These are phyloP conservation scores for Drosophila athabasca DNA, from an alignment of 1,140 invertebrate genomes.

Conservation along the genomic window DNA sequence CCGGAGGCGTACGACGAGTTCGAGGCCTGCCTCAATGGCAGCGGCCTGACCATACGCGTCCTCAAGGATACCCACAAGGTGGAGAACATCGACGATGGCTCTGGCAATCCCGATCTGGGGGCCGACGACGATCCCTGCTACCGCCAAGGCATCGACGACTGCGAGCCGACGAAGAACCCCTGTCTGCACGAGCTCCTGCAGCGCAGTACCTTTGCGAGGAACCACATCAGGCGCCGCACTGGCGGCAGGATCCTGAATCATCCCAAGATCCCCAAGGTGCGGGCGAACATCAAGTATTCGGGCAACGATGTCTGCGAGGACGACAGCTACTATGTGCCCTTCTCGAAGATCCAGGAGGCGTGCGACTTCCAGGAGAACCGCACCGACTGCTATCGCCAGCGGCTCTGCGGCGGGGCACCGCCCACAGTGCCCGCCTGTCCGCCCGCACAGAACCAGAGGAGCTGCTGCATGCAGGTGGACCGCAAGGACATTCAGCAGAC, in stretches of 20 bases:
- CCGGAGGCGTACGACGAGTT: constrained; percentile 82
- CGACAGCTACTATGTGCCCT: constrained; percentile 73
- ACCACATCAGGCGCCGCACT: constrained; percentile 70
- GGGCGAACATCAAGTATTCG: constrained; percentile 79
- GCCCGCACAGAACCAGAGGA: constrained; percentile 45
- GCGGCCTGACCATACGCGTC: constrained; percentile 76
- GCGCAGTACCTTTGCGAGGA: constrained; percentile 68
- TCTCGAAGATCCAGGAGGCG: constrained; percentile 71
- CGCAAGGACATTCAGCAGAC: constrained; percentile 65
- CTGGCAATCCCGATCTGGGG: constrained; percentile 12
- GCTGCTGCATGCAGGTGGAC: constrained; percentile 73
- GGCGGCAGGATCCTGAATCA: constrained; percentile 73
- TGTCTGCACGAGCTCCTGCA: constrained; percentile 66
- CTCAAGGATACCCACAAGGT: constrained; percentile 80
- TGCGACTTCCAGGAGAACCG: constrained; percentile 49
- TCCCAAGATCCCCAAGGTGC: constrained; percentile 72
- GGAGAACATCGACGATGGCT: constrained; percentile 66
- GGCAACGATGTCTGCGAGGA: constrained; percentile 71
- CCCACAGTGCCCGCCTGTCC: constrained; percentile 26
- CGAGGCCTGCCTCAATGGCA: constrained; percentile 79
- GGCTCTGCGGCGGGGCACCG: constrained; percentile 41
- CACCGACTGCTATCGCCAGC: constrained; percentile 71
- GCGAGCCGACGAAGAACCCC: constrained; percentile 9
- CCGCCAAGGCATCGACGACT: constrained; percentile 22
- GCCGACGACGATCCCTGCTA: constrained; percentile 55